Evolutionary conservation across 2,797 vertebrate genomes (phyloP), one percentile per base, ranked within the genome.

Genomic region (Hylomyscus alleni): DNA sequence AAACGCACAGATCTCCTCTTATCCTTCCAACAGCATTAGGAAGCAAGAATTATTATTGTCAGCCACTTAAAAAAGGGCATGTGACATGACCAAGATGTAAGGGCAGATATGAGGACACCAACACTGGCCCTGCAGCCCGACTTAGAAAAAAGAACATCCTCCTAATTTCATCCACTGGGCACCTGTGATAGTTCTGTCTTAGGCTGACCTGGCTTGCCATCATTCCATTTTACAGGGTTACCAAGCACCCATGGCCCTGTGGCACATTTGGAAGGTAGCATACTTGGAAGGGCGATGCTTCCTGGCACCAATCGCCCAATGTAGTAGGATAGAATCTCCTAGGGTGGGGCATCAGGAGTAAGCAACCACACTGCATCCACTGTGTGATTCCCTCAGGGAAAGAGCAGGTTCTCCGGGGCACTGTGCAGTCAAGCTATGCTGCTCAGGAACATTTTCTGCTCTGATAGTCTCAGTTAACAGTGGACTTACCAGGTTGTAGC

Each of bases 341-440:
- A 56, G 15, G 6, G 14, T 3, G 12, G 34, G 40, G 24, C 3
- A 58, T 54, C 20, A 60, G 40, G 6, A 2, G 1, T 75, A 62
- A 40, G 24, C 2, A 26, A 10, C 17, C 6, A 13, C 60, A 17
- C 24, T 7, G 50, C 31, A 0, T 54, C 13, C 19, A 3, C 50
- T 52, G 20, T 12, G 3, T 1, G 56, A 44, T 17, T 22, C 77
- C 15, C 76, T n/a, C 20, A 29, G 17, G 20, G 10, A 40, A 34
- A 40, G 0, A 56, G 13, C 3, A 22, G 6, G 60, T 44, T 34
- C 1, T 11, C 22, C 17, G 3, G 20, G 31, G 1, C 14, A 52
- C 12, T 15, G 0, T 34, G 26, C 20, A 17, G 34, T 52, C 44
- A 37, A 19, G 17, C 13, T 72, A 11, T 13, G 24, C 37, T 26